Conservation (phyloP, 2,797 vertebrate genomes). For the Gymnothorax javanicus region DNA sequence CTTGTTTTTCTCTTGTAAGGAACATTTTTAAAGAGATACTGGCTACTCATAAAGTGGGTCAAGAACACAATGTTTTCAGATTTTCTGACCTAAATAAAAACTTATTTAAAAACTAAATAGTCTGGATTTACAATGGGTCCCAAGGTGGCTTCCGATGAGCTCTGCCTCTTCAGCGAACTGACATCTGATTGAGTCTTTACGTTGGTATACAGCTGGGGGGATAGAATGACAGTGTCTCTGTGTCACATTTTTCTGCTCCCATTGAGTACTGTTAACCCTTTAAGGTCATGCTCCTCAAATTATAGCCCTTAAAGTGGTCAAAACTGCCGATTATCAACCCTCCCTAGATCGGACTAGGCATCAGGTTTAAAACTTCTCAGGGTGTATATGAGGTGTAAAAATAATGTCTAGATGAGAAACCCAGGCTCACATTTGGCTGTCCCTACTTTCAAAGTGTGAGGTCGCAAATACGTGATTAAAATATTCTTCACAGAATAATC, state of each 20-base stretch:
- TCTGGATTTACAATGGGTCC: neutral
- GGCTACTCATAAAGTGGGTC: neutral
- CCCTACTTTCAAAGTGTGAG: too few relatives aligned
- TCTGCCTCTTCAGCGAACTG: neutral
- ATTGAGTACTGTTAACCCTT: neutral
- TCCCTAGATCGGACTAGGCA: too few relatives aligned
- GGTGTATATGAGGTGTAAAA: too few relatives aligned
- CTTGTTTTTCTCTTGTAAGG: neutral
- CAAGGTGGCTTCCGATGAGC: neutral
- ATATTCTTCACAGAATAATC: too few relatives aligned
- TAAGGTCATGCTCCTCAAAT: too few relatives aligned
- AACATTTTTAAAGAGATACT: neutral
- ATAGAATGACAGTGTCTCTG: neutral
- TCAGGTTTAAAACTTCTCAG: too few relatives aligned
- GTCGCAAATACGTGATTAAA: too few relatives aligned
- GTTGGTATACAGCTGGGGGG: neutral
- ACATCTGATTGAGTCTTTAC: neutral
- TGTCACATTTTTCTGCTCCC: too few relatives aligned
- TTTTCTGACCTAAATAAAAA: neutral
- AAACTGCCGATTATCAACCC: too few relatives aligned
- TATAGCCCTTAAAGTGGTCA: too few relatives aligned
- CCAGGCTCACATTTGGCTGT: too few relatives aligned
- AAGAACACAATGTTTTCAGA: neutral
- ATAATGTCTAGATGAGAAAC: too few relatives aligned
- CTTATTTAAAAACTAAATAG: neutral